Conservation (phyloP, 2,888 invertebrate species). For the Orthosia gothica region DNA sequence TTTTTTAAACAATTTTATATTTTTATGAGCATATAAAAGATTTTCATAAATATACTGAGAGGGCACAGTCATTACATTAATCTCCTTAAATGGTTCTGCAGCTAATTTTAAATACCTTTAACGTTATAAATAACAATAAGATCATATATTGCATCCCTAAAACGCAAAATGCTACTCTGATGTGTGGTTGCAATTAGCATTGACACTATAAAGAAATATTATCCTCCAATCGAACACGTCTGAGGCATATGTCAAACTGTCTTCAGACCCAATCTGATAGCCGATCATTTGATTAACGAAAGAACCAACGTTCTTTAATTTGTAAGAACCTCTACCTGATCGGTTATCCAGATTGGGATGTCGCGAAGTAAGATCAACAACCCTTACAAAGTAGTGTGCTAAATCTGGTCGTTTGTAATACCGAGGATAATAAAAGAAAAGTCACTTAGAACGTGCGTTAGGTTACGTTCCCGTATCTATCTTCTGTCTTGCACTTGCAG, state of each 20-base stretch:
- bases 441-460: not conserved
- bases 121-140: too few relatives aligned
- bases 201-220: slow-evolving; percentile 15
- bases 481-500: not conserved
- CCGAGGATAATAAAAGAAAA: too few relatives aligned
- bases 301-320: slow-evolving; percentile 38
- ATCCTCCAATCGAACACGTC: slow-evolving; percentile 14
- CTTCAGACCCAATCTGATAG: slow-evolving; percentile 26
- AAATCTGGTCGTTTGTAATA: not conserved
- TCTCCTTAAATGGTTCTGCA: too few relatives aligned
- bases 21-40: too few relatives aligned
- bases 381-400: slow-evolving; percentile 9
- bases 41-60: too few relatives aligned
- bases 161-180: not conserved
- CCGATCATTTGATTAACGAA: slow-evolving; percentile 56
- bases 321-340: slow-evolving; percentile 33
- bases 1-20: too few relatives aligned
- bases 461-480: not conserved
- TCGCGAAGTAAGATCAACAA: slow-evolving; percentile 22
- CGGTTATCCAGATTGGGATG: slow-evolving; percentile 33
- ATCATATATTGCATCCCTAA: not conserved
- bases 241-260: slow-evolving; percentile 37
- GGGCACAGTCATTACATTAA: too few relatives aligned
- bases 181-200: slow-evolving; percentile 27
- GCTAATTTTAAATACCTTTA: too few relatives aligned